Percentiles rank a stretch among this genome's conserved stretches.
These are phyloP conservation scores for Eupithecia exiguata DNA, from an alignment of 2,888 invertebrate species.

Conservation along the genomic window DNA sequence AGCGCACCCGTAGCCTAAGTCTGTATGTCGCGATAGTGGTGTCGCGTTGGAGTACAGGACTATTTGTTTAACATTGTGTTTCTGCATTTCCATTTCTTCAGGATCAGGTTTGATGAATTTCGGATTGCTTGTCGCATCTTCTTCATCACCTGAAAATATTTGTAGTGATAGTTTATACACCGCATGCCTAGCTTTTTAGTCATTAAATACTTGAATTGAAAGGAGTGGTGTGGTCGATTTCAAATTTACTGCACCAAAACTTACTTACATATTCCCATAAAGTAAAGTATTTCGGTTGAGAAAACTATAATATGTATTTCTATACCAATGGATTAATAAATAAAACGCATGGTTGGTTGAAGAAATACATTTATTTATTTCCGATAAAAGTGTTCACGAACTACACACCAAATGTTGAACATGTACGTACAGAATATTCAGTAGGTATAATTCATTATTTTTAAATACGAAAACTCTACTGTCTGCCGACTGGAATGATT, in stretches of 20 bases:
- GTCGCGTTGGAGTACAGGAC: slow-evolving; percentile 63
- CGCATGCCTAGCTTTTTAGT: neutral
- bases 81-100: slow-evolving; percentile 51
- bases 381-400: neutral
- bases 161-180: neutral
- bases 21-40: slow-evolving; percentile 53
- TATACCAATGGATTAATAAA: neutral
- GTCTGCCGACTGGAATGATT: neutral
- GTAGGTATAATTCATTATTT: neutral
- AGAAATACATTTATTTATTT: neutral
- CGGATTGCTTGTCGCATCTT: neutral
- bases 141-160: slow-evolving; percentile 4
- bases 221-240: neutral
- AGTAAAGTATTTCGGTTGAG: neutral
- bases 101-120: slow-evolving; percentile 11
- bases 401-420: neutral
- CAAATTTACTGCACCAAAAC: neutral
- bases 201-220: neutral
- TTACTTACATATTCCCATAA: neutral
- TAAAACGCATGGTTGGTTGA: neutral
- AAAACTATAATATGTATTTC: neutral
- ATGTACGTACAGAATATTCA: neutral
- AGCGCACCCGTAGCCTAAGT: slow-evolving; percentile 59
- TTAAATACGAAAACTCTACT: neutral
- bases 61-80: slow-evolving; percentile 55